Evolutionary conservation across 37 sponge, comb jelly and placozoan species (phyloP), one percentile per base, ranked within the genome.

Genomic region (Bolinopsis microptera): DNA sequence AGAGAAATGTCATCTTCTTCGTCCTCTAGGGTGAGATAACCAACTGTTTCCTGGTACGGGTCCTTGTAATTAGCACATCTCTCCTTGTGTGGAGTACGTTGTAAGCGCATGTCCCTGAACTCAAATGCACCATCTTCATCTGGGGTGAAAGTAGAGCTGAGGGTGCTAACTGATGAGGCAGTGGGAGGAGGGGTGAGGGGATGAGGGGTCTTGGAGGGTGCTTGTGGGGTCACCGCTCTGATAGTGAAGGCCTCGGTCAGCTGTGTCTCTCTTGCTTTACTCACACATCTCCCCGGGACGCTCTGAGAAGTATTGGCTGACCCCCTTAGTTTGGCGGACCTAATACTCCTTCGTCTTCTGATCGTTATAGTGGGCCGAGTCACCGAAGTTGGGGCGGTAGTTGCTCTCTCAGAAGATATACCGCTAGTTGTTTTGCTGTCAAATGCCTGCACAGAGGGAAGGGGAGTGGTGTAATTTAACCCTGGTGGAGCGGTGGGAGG

Each of bases 401-500:
- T 77, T 2, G 80, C 80, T 35, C 80, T 27, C 32, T 34, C 80
- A 34, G 32, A 16, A 18, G 80, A 32, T 32, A 77, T 27, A 34
- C 27, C 33, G 13, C 61, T 48, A 0, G 80, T 77, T 27, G 80
- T 32, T 9, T 32, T 27, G 36, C 80, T 77, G 33, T 32, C 18
- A 34, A 32, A 77, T 13, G 90, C 3, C 21, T 18, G 40, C 26
- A 41, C 24, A 30, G 90, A 86, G 3, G 34, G 90, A 48, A 41
- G 61, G 21, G 90, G 90, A 30, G 90, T 36, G 61, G 32, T 22
- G 3, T 48, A 48, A 48, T 35, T 27, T 0, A 24, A 27, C 0
- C 90, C 90, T 13, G 90, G 38, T n/a, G 90, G 90, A 0, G 90
- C 90, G 16, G 90, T 35, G 31, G 80, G 80, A 16, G 90, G 90